Percentiles rank a stretch among this genome's conserved stretches.
Conservation (phyloP, 2,888 invertebrate species). For the Platycheirus albimanus region DNA sequence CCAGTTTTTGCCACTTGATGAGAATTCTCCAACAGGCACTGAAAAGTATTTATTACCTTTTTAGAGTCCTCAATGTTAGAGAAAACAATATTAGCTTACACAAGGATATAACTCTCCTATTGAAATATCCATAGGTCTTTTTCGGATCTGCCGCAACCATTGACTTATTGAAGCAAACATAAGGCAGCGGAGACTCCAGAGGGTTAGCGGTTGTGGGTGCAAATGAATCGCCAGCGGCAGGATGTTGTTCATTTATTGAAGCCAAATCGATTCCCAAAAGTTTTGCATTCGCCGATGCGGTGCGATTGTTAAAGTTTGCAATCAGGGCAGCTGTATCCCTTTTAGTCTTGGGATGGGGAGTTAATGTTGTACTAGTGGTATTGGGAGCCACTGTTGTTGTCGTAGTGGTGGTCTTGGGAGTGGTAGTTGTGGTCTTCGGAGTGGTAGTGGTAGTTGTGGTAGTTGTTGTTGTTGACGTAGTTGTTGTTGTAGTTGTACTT, state of each 20-base stretch:
- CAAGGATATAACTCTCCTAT: slow-evolving; percentile 86
- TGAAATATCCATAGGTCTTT: slow-evolving; percentile 90
- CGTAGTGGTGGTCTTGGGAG: slow-evolving; percentile 80
- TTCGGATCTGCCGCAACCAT: slow-evolving; percentile 86
- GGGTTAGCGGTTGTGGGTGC: slow-evolving; percentile 79
- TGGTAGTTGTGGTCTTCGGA: slow-evolving; percentile 80
- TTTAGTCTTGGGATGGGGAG: slow-evolving; percentile 63
- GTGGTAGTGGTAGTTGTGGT: slow-evolving; percentile 82
- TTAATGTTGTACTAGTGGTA: slow-evolving; percentile 49
- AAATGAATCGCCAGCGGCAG: slow-evolving; percentile 52
- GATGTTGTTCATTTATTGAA: slow-evolving; percentile 68
- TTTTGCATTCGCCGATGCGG: slow-evolving; percentile 78
- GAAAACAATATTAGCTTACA: slow-evolving; percentile 84
- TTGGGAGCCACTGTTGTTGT: slow-evolving; percentile 77
- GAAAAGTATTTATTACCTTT: slow-evolving; percentile 77
- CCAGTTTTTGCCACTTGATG: slow-evolving; percentile 91
- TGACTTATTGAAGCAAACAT: slow-evolving; percentile 85
- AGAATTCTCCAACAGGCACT: slow-evolving; percentile 89
- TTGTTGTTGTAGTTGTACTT: slow-evolving; percentile 81
- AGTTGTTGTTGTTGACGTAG: slow-evolving; percentile 82
- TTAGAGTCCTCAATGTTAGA: too few species aligned
- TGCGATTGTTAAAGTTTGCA: slow-evolving; percentile 66
- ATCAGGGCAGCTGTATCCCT: slow-evolving; percentile 75
- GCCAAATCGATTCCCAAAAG: slow-evolving; percentile 78
- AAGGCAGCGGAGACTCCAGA: slow-evolving; percentile 78